Evolutionary conservation across 2,797 vertebrate species (phyloP).

Genomic region (Tiaroga cobitis): DNA sequence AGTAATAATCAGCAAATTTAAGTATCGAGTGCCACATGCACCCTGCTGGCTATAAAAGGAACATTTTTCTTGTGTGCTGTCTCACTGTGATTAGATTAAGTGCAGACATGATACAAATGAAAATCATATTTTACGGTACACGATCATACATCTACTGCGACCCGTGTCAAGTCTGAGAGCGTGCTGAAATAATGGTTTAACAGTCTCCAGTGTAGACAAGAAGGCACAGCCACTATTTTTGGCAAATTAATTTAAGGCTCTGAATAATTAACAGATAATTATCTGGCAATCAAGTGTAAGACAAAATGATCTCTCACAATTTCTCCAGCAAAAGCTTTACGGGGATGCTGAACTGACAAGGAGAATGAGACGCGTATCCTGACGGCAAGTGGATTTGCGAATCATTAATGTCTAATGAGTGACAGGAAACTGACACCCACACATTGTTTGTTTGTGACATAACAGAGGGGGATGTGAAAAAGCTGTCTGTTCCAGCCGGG

Average conservation of each 20-base stretch:
- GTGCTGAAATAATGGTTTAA: conserved; percentile 69
- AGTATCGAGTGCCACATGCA: conserved; percentile 16
- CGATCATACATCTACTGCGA: conserved; percentile 48
- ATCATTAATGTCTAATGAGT: conserved; percentile 74
- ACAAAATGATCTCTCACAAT: conserved; percentile 78
- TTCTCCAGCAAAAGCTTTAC: conserved; percentile 55
- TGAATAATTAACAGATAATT: conserved; percentile 88
- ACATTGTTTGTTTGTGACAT: conserved; percentile 70
- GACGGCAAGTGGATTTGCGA: conserved; percentile 71
- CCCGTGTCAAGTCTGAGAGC: conserved; percentile 61
- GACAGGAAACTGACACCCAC: conserved; percentile 70
- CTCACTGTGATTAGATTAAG: conserved; percentile 68
- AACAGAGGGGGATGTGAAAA: conserved; percentile 60
- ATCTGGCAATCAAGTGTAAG: conserved; percentile 83
- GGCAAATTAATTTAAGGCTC: conserved; percentile 84
- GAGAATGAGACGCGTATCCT: conserved; percentile 62
- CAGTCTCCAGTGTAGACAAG: conserved; percentile 74
- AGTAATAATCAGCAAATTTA: conserved; percentile 45
- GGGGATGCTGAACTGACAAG: conserved; percentile 54
- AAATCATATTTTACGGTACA: conserved; percentile 52
- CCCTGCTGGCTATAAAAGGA: conserved; percentile 29
- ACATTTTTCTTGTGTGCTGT: conserved; percentile 43
- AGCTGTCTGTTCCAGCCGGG: conserved; percentile 32
- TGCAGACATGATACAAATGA: conserved; percentile 60
- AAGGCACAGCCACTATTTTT: conserved; percentile 79